Evolutionary conservation across 2,888 invertebrate genomes (phyloP).

Genomic region (Xylota segnis): DNA sequence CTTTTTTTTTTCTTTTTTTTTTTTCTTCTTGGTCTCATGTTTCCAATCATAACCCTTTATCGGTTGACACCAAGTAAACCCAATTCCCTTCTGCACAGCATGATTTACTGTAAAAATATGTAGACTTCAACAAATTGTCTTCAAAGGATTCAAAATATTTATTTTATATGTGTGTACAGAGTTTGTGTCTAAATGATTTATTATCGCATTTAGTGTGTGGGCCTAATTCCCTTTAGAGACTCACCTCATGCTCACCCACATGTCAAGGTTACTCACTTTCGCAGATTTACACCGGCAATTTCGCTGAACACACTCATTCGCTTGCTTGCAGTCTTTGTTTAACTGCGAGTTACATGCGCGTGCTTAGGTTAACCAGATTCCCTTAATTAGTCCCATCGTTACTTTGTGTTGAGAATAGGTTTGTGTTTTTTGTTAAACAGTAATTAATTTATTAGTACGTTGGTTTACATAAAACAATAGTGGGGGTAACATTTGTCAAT

Average conservation of each 20-base stretch:
- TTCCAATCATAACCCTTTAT: conserved; percentile 33
- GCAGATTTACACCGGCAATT: conserved; percentile 69
- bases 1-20: background rate
- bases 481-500: too few relatives aligned
- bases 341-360: conserved; percentile 17
- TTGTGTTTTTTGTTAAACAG: background rate
- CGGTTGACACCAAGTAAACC: conserved; percentile 30
- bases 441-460: too few relatives aligned
- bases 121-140: background rate
- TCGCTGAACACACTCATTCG: conserved; percentile 39
- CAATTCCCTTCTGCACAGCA: conserved; percentile 16
- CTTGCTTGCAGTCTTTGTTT: conserved; percentile 46
- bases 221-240: conserved; percentile 21
- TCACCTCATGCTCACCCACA: conserved; percentile 2
- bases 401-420: background rate
- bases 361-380: conserved; percentile 56
- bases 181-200: conserved; percentile 16
- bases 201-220: conserved; percentile 11
- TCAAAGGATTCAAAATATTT: conserved; percentile 19
- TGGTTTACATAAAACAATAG: too few relatives aligned
- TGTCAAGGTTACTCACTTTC: conserved; percentile 66
- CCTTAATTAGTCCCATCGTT: conserved; percentile 43
- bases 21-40: background rate
- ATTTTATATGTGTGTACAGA: background rate
- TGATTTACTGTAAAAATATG: conserved; percentile 17